Conservation (phyloP, 2,888 invertebrate genomes). For the Allygus modestus region DNA sequence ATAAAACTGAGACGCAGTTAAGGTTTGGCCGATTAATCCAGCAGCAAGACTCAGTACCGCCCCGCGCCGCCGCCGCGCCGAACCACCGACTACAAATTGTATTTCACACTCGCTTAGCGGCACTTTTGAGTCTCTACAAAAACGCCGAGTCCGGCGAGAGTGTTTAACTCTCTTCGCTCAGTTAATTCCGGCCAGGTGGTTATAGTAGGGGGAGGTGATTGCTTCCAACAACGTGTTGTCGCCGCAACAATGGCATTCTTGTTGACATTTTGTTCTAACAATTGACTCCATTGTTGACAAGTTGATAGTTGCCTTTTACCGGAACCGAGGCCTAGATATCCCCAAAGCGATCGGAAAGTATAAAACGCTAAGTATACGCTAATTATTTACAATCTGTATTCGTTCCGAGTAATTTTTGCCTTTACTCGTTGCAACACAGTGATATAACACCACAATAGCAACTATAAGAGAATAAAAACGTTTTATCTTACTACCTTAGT, state of each 20-base stretch:
- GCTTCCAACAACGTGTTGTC: constrained; percentile 6
- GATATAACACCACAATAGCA: too few relatives aligned
- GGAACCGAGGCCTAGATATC: neutral
- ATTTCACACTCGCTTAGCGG: constrained; percentile 58
- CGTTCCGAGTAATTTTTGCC: too few relatives aligned
- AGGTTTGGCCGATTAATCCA: too few relatives aligned
- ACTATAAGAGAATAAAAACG: too few relatives aligned
- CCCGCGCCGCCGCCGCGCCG: neutral
- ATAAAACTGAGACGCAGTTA: too few relatives aligned
- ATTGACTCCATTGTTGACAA: constrained; percentile 41
- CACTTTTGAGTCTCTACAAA: constrained; percentile 48
- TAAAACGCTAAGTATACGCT: too few relatives aligned
- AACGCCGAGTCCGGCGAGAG: neutral
- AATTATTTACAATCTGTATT: too few relatives aligned
- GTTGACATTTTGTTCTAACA: constrained; percentile 42
- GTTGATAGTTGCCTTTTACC: neutral
- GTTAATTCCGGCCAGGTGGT: constrained; percentile 12
- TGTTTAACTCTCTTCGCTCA: constrained; percentile 21
- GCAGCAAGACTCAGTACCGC: neutral
- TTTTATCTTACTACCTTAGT: too few relatives aligned
- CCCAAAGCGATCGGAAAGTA: neutral
- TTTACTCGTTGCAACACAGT: too few relatives aligned
- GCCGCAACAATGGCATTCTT: constrained; percentile 25
- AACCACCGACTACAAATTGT: constrained; percentile 41
- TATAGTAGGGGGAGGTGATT: neutral